These are phyloP conservation scores for Talpa occidentalis DNA, from an alignment of 2,113 vertebrate species.

Conservation along the genomic window DNA sequence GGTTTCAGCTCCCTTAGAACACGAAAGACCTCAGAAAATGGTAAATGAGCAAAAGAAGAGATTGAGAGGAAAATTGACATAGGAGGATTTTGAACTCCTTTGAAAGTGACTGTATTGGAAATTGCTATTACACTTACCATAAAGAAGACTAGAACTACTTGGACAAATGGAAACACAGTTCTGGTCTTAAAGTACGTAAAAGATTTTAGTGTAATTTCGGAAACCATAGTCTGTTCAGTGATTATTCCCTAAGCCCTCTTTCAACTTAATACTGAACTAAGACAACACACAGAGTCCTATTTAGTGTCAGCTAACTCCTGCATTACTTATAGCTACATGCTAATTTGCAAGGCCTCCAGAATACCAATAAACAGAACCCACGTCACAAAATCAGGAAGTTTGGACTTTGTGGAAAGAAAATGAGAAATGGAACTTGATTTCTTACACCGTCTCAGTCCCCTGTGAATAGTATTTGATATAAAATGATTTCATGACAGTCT, in stretches of 20 bases:
- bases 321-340: not conserved
- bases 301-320: constrained; percentile 10
- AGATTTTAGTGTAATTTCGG: constrained; percentile 54
- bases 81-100: not conserved
- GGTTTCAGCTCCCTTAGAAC: not conserved
- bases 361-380: not conserved
- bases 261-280: not conserved
- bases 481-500: not conserved
- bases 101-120: constrained; percentile 33
- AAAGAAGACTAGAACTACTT: constrained; percentile 40
- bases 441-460: not conserved
- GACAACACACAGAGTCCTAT: not conserved
- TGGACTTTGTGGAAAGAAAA: not conserved
- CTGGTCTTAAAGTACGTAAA: constrained; percentile 43
- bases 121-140: constrained; percentile 44
- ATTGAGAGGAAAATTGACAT: not conserved
- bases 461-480: not conserved
- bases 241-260: constrained; percentile 51
- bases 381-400: not conserved
- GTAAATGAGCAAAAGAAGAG: constrained; percentile 4
- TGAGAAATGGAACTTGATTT: not conserved
- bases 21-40: not conserved
- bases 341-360: constrained; percentile 43
- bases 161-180: constrained; percentile 44
- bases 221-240: not conserved